Evolutionary conservation across 2,797 vertebrate species (phyloP).

Genomic region (Malurus leucopterus): DNA sequence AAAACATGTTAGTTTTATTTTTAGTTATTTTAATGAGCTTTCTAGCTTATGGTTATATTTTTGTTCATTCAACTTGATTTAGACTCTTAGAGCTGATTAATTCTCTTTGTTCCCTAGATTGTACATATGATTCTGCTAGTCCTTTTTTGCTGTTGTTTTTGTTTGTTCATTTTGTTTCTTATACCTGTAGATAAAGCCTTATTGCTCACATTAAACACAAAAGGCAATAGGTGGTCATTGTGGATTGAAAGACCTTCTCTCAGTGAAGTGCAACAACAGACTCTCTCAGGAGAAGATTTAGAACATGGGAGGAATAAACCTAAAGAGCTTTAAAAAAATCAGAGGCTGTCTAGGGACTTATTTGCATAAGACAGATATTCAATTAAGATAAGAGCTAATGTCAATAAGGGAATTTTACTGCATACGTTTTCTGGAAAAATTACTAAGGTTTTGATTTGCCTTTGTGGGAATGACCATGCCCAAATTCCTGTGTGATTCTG

Average conservation of each 20-base stretch:
- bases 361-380: not conserved
- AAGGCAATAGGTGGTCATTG: not conserved
- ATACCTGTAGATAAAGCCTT: not conserved
- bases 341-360: not conserved
- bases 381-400: not conserved
- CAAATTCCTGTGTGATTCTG: not conserved
- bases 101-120: not conserved
- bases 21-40: not conserved
- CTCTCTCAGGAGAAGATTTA: not conserved
- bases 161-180: not conserved
- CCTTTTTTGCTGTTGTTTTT: not conserved
- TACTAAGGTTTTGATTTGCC: not conserved
- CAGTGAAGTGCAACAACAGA: not conserved
- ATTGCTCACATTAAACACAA: not conserved
- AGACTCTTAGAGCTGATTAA: not conserved
- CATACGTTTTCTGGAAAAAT: not conserved
- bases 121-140: not conserved
- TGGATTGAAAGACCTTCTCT: not conserved
- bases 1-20: constrained; percentile 2
- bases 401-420: not conserved
- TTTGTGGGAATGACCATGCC: not conserved
- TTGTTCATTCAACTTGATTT: not conserved
- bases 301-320: not conserved
- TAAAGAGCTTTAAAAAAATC: not conserved
- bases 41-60: not conserved